Conservation (phyloP, 2,888 invertebrate species). For the Diarsia dahlii region DNA sequence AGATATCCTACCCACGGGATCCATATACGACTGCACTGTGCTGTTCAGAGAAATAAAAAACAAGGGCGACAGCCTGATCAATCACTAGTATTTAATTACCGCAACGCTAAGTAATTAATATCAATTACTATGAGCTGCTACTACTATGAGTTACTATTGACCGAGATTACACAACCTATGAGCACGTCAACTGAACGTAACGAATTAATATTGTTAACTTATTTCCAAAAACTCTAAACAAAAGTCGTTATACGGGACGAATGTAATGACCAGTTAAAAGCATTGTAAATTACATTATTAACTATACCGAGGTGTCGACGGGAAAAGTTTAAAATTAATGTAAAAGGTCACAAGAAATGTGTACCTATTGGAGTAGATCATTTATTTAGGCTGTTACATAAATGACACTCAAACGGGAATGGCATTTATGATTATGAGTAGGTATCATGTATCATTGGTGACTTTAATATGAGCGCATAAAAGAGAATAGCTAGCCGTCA, state of each 20-base stretch:
- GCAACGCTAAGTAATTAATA: constrained; percentile 15
- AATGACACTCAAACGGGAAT: constrained; percentile 45
- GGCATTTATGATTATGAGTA: constrained; percentile 39
- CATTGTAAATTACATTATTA: constrained; percentile 68
- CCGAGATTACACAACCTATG: constrained; percentile 13
- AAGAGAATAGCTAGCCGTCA: constrained; percentile 38
- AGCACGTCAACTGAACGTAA: constrained; percentile 3
- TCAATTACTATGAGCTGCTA: constrained; percentile 25
- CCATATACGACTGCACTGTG: constrained; percentile 2
- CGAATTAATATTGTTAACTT: constrained; percentile 52
- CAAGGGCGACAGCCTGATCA: not conserved
- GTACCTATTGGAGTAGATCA: constrained; percentile 27
- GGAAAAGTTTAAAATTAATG: constrained; percentile 61
- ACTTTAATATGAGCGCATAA: constrained; percentile 53
- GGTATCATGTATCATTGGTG: constrained; percentile 42
- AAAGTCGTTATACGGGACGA: constrained; percentile 65
- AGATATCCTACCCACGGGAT: not conserved
- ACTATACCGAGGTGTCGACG: constrained; percentile 61
- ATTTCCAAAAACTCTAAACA: constrained; percentile 56
- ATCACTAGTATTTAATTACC: constrained; percentile 14
- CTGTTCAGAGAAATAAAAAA: constrained; percentile 24
- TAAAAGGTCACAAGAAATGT: constrained; percentile 49
- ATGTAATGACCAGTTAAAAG: constrained; percentile 69
- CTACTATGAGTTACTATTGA: no score
- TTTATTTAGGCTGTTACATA: constrained; percentile 39